Percentiles rank a stretch among this genome's conserved stretches.
phyloP scores from a whole-genome alignment of 37 sponge, comb jelly and placozoan species.

The Diacarnus erythraeanus region DNA sequence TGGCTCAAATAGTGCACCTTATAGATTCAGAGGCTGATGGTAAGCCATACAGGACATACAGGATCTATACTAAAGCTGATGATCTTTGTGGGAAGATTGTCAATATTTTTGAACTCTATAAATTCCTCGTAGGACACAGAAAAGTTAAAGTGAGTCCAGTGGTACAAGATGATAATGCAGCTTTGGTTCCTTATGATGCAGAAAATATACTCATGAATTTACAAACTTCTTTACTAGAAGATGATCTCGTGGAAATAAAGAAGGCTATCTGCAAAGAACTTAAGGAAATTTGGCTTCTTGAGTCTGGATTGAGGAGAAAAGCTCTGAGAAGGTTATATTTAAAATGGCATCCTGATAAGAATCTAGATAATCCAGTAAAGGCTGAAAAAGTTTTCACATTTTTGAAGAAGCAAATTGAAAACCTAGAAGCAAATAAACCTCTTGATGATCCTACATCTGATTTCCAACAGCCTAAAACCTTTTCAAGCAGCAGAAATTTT shows the following conservation, averaged over 20 bases:
- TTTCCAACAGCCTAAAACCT: background rate
- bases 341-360: slow-evolving; percentile 68
- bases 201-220: background rate
- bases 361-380: slow-evolving; percentile 13
- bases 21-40: background rate
- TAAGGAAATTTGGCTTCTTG: slow-evolving; percentile 40
- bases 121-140: slow-evolving; percentile 30
- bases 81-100: slow-evolving; percentile 36
- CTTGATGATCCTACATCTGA: slow-evolving; percentile 18
- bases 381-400: slow-evolving; percentile 48
- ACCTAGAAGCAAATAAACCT: background rate
- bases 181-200: slow-evolving; percentile 2
- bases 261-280: slow-evolving; percentile 9
- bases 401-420: slow-evolving; percentile 20
- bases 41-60: slow-evolving; percentile 15
- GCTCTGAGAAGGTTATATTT: slow-evolving; percentile 43
- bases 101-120: slow-evolving; percentile 43
- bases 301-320: slow-evolving; percentile 19
- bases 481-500: background rate
- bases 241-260: background rate
- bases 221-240: background rate
- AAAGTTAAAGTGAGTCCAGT: background rate
- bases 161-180: background rate
- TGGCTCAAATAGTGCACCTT: slow-evolving; percentile 44
- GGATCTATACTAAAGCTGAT: slow-evolving; percentile 1